A percentile compares a stretch with the other conserved stretches of the same genome.
These are phyloP conservation scores for Hanleya hanleyi DNA, from an alignment of 2,888 invertebrate genomes.

Conservation along the genomic window DNA sequence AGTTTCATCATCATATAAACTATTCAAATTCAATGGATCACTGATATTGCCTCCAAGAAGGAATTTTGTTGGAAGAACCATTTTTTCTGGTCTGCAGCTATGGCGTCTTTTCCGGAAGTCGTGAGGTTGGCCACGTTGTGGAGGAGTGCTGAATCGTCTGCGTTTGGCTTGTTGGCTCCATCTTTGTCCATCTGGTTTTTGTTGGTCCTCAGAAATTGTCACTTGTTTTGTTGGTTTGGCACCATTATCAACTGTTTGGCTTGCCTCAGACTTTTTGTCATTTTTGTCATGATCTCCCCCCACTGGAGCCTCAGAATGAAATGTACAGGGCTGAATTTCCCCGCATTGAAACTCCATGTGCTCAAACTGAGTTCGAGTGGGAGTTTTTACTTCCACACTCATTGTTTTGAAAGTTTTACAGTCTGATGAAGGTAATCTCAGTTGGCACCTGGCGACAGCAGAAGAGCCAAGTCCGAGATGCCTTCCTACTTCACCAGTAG, in stretches of 20 bases:
- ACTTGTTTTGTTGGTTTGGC: neutral
- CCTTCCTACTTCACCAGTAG: neutral
- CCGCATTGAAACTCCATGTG: slow-evolving; percentile 56
- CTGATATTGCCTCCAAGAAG: slow-evolving; percentile 94
- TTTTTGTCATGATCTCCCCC: neutral
- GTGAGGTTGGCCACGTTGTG: neutral
- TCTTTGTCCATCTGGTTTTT: neutral
- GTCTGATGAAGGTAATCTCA: no score
- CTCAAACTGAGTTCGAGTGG: slow-evolving; percentile 59
- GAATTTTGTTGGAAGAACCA: slow-evolving; percentile 94
- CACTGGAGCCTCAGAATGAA: neutral
- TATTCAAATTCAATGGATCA: slow-evolving; percentile 95
- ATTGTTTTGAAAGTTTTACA: slow-evolving; percentile 36
- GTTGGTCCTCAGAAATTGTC: neutral
- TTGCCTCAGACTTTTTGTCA: neutral
- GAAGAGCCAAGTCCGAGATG: neutral
- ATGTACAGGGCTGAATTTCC: slow-evolving; percentile 48
- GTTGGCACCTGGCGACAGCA: no score
- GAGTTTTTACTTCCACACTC: slow-evolving; percentile 68
- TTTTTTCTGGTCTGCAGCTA: slow-evolving; percentile 40
- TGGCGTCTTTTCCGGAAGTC: slow-evolving; percentile 36
- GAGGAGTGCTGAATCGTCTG: neutral
- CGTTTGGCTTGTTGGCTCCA: neutral
- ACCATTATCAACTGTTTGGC: neutral
- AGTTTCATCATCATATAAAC: slow-evolving; percentile 79